phyloP scores from a whole-genome alignment of 2,797 vertebrate genomes.

The Hydrocynus forskahlii region DNA sequence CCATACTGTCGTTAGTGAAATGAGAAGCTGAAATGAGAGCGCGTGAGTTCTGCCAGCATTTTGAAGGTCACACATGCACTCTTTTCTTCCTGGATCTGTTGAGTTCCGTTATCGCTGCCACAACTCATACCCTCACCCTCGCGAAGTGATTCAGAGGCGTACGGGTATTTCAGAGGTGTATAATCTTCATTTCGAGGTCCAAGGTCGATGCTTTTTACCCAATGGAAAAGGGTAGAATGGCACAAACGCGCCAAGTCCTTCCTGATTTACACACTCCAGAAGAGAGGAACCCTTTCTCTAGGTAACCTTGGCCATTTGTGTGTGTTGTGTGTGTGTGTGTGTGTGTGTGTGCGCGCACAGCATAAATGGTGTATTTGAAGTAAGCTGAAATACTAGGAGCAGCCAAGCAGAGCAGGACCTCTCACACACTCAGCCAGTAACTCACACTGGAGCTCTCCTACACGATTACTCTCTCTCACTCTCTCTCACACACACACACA shows the following conservation, averaged over 20 bases:
- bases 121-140: not conserved
- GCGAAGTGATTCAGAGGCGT: not conserved
- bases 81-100: not conserved
- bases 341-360: not conserved
- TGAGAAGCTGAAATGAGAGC: not conserved
- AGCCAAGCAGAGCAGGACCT: slow-evolving; percentile 34
- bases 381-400: slow-evolving; percentile 26
- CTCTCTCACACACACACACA: slow-evolving; percentile 46
- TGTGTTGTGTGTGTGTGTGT: slow-evolving; percentile 18
- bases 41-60: not conserved
- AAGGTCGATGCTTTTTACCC: not conserved
- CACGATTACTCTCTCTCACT: not conserved
- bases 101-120: not conserved
- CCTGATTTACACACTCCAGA: not conserved
- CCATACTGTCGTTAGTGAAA: no score
- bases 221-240: not conserved
- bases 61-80: not conserved
- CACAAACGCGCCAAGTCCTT: not conserved
- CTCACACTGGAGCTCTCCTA: slow-evolving; percentile 1
- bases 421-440: slow-evolving; percentile 42
- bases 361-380: slow-evolving; percentile 35
- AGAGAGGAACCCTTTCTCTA: not conserved
- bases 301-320: not conserved
- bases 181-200: not conserved
- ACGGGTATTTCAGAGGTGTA: not conserved